A percentile compares a stretch with the other conserved stretches of the same genome.
Conservation (phyloP, 2,113 vertebrate species). For the Zonotrichia leucophrys region DNA sequence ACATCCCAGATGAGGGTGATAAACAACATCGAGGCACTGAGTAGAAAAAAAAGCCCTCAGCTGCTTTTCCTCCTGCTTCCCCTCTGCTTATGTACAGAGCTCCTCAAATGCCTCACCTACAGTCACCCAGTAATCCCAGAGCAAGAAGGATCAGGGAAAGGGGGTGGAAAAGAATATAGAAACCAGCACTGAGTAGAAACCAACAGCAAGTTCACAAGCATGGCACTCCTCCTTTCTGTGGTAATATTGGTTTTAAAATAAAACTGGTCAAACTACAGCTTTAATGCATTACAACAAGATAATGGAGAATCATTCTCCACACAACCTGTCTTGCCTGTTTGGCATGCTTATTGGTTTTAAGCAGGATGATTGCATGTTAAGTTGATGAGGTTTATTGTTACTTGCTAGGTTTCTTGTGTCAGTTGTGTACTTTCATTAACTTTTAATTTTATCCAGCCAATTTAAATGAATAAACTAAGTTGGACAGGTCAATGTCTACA, state of each 20-base stretch:
- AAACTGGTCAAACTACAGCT: not conserved
- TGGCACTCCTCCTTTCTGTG: not conserved
- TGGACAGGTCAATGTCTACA: not conserved
- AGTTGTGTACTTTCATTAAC: conserved; percentile 3
- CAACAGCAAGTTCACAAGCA: not conserved
- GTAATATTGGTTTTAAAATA: not conserved
- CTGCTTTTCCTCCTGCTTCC: not conserved
- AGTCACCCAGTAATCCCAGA: not conserved
- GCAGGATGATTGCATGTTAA: not conserved
- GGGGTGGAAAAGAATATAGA: not conserved
- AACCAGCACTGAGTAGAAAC: not conserved
- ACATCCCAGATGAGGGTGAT: not conserved
- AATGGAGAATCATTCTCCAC: not conserved
- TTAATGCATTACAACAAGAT: not conserved
- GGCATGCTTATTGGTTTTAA: conserved; percentile 25
- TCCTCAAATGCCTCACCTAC: not conserved
- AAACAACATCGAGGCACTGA: not conserved
- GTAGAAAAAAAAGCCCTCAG: not conserved
- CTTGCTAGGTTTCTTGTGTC: conserved; percentile 47
- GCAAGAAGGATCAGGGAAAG: conserved; percentile 1
- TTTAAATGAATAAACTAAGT: not conserved
- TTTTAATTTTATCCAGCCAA: conserved; percentile 26
- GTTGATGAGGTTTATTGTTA: conserved; percentile 51
- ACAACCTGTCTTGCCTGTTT: conserved; percentile 20
- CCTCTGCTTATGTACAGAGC: not conserved